These are phyloP conservation scores for Trichopoda pennipes DNA, from an alignment of 2,888 invertebrate species.

Conservation along the genomic window DNA sequence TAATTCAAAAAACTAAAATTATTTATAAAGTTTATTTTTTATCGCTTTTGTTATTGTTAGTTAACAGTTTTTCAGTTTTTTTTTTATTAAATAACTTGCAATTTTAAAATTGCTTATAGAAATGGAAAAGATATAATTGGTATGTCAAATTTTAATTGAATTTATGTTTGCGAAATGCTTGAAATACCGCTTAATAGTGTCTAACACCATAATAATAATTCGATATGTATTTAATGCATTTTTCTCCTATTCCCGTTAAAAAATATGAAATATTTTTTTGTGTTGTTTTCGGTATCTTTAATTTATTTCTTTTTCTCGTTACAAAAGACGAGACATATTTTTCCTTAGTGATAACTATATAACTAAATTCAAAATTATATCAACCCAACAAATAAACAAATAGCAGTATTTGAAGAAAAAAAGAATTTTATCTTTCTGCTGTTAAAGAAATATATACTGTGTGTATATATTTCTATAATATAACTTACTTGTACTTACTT, in stretches of 20 bases:
- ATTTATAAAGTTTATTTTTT: too few species aligned
- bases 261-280: constrained; percentile 27
- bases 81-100: too few species aligned
- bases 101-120: background rate
- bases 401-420: constrained; percentile 11
- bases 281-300: constrained; percentile 9
- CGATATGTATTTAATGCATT: constrained; percentile 31
- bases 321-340: constrained; percentile 60
- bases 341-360: constrained; percentile 47
- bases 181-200: background rate
- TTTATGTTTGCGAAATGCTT: background rate
- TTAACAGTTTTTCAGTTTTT: too few species aligned
- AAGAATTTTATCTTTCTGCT: constrained; percentile 33
- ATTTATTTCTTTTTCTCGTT: constrained; percentile 15
- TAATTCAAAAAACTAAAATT: too few species aligned
- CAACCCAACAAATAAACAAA: constrained; percentile 15
- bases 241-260: constrained; percentile 1
- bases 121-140: background rate
- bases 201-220: constrained; percentile 22
- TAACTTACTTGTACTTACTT: constrained; percentile 34
- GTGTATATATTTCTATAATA: constrained; percentile 20
- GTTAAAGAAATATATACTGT: background rate
- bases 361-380: background rate
- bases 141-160: background rate
- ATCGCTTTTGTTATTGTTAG: too few species aligned